These are phyloP conservation scores for Drosophila borealis DNA, from an alignment of 2,888 invertebrate species.

Conservation along the genomic window DNA sequence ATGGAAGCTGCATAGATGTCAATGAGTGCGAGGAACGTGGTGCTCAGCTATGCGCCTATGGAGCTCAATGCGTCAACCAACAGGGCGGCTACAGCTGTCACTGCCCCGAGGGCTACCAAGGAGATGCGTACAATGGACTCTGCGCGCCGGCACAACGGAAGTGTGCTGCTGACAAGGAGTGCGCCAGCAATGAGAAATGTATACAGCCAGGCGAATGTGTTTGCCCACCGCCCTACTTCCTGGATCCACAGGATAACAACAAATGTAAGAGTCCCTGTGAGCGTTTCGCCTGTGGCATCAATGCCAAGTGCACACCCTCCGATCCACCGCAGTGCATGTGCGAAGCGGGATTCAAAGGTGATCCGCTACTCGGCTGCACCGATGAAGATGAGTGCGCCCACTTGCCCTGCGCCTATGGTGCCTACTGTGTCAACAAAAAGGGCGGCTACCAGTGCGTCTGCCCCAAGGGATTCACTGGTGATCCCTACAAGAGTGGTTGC, in stretches of 20 bases:
- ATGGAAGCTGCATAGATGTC: conserved; percentile 93
- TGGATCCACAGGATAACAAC: conserved; percentile 92
- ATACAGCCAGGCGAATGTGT: conserved; percentile 96
- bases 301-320: conserved; percentile 94
- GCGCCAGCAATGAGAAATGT: conserved; percentile 94
- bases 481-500: conserved; percentile 94
- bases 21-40: conserved; percentile 93
- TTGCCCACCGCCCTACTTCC: conserved; percentile 95
- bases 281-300: conserved; percentile 94
- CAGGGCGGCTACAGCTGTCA: conserved; percentile 92
- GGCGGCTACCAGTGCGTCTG: conserved; percentile 95
- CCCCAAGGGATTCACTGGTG: conserved; percentile 92
- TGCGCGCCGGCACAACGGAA: conserved; percentile 93
- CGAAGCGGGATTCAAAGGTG: conserved; percentile 93
- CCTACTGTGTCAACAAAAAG: conserved; percentile 94
- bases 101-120: conserved; percentile 92
- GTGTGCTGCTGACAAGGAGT: conserved; percentile 93
- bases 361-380: conserved; percentile 92
- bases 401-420: conserved; percentile 94
- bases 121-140: conserved; percentile 92
- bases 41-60: conserved; percentile 91
- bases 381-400: conserved; percentile 95
- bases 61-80: conserved; percentile 93
- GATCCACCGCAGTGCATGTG: conserved; percentile 96
- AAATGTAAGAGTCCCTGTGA: conserved; percentile 97